Percentiles rank a stretch among this genome's conserved stretches.
phyloP scores from a whole-genome alignment of 2,888 invertebrate species.

The Aromia moschata region DNA sequence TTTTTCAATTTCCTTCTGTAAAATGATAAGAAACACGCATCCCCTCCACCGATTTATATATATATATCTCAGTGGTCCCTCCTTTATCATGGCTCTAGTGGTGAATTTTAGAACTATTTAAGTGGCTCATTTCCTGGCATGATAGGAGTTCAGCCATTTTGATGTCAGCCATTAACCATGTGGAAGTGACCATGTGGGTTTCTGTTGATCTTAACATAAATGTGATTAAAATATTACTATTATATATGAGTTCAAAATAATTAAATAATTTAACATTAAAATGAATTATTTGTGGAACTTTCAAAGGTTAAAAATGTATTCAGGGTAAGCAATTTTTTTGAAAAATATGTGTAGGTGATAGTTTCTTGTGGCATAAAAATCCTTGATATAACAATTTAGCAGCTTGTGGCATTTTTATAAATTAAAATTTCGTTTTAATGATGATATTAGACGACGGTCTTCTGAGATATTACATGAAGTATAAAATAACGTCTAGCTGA shows the following conservation, averaged over 20 bases:
- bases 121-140: no score
- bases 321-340: neutral
- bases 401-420: neutral
- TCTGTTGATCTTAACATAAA: no score
- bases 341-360: neutral
- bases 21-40: no score
- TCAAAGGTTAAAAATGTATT: neutral
- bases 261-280: neutral
- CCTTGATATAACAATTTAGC: neutral
- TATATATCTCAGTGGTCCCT: no score
- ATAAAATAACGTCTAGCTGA: constrained; percentile 39
- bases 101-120: no score
- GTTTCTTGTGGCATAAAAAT: neutral
- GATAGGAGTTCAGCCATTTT: no score
- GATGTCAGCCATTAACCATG: no score
- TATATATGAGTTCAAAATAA: neutral
- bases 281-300: neutral
- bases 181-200: no score
- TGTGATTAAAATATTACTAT: no score
- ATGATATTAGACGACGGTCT: constrained; percentile 56
- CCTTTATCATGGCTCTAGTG: no score
- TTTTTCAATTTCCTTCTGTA: no score
- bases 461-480: constrained; percentile 52
- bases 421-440: constrained; percentile 26
- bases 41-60: no score